Base-by-base conservation (phyloP, 2,888 invertebrate species). In the Amphipyra tragopoginis region DNA sequence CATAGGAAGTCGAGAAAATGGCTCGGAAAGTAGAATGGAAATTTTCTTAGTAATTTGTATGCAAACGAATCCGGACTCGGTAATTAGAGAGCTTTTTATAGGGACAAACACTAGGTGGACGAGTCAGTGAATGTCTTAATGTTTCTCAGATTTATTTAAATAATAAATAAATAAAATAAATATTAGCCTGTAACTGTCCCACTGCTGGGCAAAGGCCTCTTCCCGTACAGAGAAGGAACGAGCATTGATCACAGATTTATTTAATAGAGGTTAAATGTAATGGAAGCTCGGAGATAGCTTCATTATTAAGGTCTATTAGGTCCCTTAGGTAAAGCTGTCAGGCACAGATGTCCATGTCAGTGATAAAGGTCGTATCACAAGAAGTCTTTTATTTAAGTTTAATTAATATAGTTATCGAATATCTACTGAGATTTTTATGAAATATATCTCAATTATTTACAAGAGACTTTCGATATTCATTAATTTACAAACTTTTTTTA, bases 1-100 rank as follows among this genome's bases (percentile, higher is more conserved):
- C 90, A 91, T 91, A 81, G 80, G 81, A 82, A 85, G 81, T 80
- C 72, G 82, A 81, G 88, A 87, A 90, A 92, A 92, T 90, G 83
- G 83, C 86, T 83, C 75, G 81, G 84, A 88, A 89, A 86, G 82
- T 87, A 81, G 82, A 86, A 90, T 88, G 86, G 84, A 87, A 87
- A 88, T 89, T 88, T 82, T 83, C 80, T 58, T 77, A 77, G 85
- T 87, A 86, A 93, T 94, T 93, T 92, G 86, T 89, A 93, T 93
- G 92, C 92, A 90, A 93, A 93, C 85, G 90, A 91, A 90, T 88
- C 79, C 72, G 78, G 80, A 82, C 82, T 86, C 75, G 79, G 87
- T 89, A 91, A 92, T 92, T 91, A 91, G 87, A 83, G 81, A 79
- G 85, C 82, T 89, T 88, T 88, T 90, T 81, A 83, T 78, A 65